phyloP scores from a whole-genome alignment of 2,113 vertebrate genomes.

The Camelus bactrianus region DNA sequence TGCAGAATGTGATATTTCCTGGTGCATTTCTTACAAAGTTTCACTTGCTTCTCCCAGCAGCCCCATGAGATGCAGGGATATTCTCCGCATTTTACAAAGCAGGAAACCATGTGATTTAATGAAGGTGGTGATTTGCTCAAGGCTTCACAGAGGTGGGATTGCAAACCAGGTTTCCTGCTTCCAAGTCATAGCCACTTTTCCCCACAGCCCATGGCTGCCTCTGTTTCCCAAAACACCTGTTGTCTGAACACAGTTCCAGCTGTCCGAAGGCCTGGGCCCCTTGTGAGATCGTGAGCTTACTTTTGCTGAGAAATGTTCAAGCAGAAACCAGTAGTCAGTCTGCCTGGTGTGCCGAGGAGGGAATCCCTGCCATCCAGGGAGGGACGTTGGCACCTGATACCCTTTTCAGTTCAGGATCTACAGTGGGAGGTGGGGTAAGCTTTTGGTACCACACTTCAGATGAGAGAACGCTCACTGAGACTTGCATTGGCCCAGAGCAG shows the following conservation, averaged over 20 bases:
- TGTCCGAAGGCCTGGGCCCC: neutral
- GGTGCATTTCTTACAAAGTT: neutral
- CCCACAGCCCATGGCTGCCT: neutral
- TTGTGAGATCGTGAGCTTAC: neutral
- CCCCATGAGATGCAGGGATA: neutral
- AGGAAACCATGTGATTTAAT: neutral
- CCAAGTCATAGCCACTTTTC: neutral
- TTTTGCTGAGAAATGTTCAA: neutral
- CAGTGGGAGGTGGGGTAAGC: neutral
- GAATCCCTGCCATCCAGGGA: neutral
- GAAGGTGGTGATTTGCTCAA: neutral
- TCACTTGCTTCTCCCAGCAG: neutral
- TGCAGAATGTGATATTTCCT: neutral
- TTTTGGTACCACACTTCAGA: neutral
- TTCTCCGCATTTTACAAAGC: neutral
- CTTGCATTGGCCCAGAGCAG: neutral
- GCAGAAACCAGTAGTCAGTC: neutral
- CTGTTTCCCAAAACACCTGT: neutral
- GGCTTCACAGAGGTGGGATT: neutral
- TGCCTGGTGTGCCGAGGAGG: neutral
- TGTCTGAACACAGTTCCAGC: neutral
- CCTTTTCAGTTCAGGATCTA: neutral
- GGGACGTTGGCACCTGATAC: neutral
- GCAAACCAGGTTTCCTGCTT: slow-evolving; percentile 30
- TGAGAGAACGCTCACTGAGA: neutral